Evolutionary conservation across 1,140 invertebrate species (phyloP), one percentile per base, ranked within the genome.

Genomic region (Cherax destructor): DNA sequence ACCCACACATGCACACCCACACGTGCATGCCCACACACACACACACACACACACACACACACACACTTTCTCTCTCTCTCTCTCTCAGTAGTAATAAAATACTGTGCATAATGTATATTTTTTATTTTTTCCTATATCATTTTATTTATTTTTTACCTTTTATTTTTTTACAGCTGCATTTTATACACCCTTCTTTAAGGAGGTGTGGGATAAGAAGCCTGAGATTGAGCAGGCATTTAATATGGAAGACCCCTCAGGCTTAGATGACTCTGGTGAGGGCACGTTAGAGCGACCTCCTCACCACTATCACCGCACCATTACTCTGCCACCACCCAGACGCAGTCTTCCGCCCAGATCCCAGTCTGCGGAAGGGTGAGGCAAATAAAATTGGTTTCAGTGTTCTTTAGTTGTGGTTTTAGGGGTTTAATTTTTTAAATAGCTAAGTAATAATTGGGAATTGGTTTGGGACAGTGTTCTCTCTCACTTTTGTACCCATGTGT

Each of bases 151-250:
- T 61, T 59, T 72, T 65, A 4, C 3, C 16, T 49, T 50, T 93
- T 86, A 92, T 84, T 86, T 89, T 86, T 50, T 94, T 96, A 4
- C 94, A 98, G 98, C 98, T 94, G 97, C 98, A 72, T 98, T 98
- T 95, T 99, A 98, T 94, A 98, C 97, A 78, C 98, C 98, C 83
- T 99, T 99, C 95, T 98, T 99, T 95, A 98, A 93, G 85, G 93
- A 98, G 94, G 98, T 98, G 21, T 99, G 98, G 98, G 98, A 99
- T 93, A 97, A 98, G 93, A 99, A 99, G 93, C 97, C 97, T 59
- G 97, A 99, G 95, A 98, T 99, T 87, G 98, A 99, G 94, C 97
- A 98, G 94, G 97, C 97, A 2, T 97, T 99, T 94, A 97, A 98
- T 94, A 96, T 98, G 96, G 98, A 98, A 94, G 97, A 97, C 94